Base-by-base conservation (phyloP, 37 sponge, comb jelly and placozoan genomes). In the Oscarella lobularis region DNA sequence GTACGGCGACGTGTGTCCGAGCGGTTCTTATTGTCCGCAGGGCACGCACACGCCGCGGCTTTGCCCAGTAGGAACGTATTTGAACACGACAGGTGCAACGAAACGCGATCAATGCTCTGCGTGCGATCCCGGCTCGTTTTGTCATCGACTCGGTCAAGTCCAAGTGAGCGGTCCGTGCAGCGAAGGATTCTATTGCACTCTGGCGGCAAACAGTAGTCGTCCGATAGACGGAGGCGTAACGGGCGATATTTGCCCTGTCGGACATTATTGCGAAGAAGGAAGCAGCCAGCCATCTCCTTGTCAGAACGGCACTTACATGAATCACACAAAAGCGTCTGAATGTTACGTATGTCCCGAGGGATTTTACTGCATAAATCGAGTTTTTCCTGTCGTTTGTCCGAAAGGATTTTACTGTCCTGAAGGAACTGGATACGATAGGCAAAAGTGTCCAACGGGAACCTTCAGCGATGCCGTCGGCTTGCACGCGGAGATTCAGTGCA, bases 321-420 rank as follows among this genome's bases (percentile, higher is more conserved):
- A 35, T 38, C 35, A 54, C 2, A 38, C 38, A 41, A 67, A 41
- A 2, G 40, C 71, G 1, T 33, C 74, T 2, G 38, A 5, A 30
- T 36, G 40, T 38, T 1, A 20, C 3, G 35, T 48, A 20, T 48
- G 60, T 20, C 14, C 60, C 9, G 60, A 20, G 9, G 60, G 14
- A 27, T 9, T 27, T 48, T 9, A 27, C 20, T 27, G 14, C 20
- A 32, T 35, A 68, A 68, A 32, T 4, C 71, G 29, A 30, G 71
- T 74, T 29, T 14, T 74, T 5, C 27, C 40, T 5, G 60, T 20
- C 9, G 14, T 48, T 9, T 48, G 60, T 48, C 20, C 60, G 20
- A 9, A 9, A 73, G 81, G 81, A 66, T 68, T 75, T 40, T 80
- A 80, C 75, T 80, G 81, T 40, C 70, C 81, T 38, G 66, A 65